Conservation (phyloP, 2,113 vertebrate genomes). For the Halcyon senegalensis region DNA sequence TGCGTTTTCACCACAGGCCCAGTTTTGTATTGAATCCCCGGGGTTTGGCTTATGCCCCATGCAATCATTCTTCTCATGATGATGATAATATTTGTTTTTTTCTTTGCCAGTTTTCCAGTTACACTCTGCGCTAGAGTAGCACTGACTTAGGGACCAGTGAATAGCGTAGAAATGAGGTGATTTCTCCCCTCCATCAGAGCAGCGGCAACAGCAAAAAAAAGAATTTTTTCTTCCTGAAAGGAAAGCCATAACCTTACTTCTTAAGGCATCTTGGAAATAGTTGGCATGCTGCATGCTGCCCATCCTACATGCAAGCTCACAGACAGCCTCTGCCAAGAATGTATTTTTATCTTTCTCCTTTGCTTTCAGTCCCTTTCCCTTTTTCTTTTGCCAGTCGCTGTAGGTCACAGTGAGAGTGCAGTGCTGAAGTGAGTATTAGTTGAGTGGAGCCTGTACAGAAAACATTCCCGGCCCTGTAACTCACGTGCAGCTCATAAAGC, state of each 20-base stretch:
- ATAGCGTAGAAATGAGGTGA: neutral
- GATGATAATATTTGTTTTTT: neutral
- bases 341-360: conserved; percentile 56
- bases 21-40: neutral
- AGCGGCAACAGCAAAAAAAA: neutral
- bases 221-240: neutral
- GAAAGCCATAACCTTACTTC: neutral
- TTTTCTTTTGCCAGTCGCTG: conserved; percentile 29
- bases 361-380: conserved; percentile 38
- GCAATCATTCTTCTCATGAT: neutral
- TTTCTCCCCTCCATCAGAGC: neutral
- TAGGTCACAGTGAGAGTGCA: conserved; percentile 28
- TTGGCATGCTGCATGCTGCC: neutral
- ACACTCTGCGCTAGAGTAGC: neutral
- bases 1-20: neutral
- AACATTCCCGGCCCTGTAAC: neutral
- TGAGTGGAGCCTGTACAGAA: neutral
- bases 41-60: neutral
- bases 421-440: conserved; percentile 19
- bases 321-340: conserved; percentile 1
- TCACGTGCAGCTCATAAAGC: neutral
- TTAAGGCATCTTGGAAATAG: neutral
- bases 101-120: neutral
- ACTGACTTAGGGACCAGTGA: neutral
- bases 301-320: conserved; percentile 16